Base-by-base conservation (phyloP, 2,888 invertebrate genomes). In the Lacanobia oleracea region DNA sequence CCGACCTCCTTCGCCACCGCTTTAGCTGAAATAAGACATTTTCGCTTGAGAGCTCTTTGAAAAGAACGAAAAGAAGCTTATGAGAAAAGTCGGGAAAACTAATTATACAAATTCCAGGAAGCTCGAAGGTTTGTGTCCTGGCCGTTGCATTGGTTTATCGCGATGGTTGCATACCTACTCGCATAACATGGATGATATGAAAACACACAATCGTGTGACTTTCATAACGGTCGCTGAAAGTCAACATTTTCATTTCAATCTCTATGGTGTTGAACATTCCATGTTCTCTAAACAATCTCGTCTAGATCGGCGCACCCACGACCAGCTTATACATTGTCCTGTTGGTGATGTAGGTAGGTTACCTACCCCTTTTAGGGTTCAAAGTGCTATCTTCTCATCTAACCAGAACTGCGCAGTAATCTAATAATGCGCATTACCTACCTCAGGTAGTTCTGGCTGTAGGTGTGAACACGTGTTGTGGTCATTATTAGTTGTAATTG, bases 401-500 rank as follows among this genome's bases (percentile, higher is more conserved):
- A 40, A 23, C 40, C 45, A n/a, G 50, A 66, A 69, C 59, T 81
- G 65, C 69, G 77, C 57, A 75, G 33, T 57, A 62, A 68, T 70
- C 21, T 16, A 70, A 57, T 66, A 63, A 53, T 67, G 56, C 43
- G 68, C 43, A 63, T 59, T 66, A 64, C 54, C 54, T 66, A 64
- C 54, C 54, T 59, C 56, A 66, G 56, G 53, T 67, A 60, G 56
- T 57, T 72, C 53, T 56, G 72, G 51, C 12, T 69, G 84, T 81
- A 73, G 86, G 84, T 71, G 86, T 78, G 40, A 63, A 48, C 57
- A 75, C 57, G 72, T 73, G 71, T 53, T 70, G 68, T 79, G 81
- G 73, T 70, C 75, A 84, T 75, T 80, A 72, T 67, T 68, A 50
- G 48, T 75, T 60, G 69, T 75, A 56, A 84, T 81, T 75, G 67